Percentiles rank a stretch among this genome's conserved stretches.
Evolutionary conservation across 2,113 vertebrate genomes (phyloP).

Genomic region (Trematomus loennbergii): DNA sequence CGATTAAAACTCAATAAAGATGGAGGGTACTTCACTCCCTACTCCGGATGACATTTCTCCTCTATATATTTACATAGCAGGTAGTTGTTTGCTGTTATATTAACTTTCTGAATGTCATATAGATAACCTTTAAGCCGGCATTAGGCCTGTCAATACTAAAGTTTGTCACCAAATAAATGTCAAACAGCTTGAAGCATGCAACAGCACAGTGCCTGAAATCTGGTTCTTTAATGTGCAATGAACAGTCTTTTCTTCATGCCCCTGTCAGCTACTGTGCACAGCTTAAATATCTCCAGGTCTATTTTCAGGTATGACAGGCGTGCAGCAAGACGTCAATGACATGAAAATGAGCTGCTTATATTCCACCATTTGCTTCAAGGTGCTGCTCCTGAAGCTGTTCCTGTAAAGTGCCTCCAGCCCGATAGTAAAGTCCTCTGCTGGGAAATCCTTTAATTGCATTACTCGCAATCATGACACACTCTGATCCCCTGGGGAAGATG

Average conservation of each 20-base stretch:
- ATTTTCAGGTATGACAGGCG: slow-evolving; percentile 6
- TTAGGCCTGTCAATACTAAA: slow-evolving; percentile 1
- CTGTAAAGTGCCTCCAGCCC: slow-evolving; percentile 52
- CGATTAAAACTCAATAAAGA: neutral
- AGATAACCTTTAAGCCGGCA: neutral
- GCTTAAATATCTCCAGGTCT: neutral
- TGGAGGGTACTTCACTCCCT: neutral
- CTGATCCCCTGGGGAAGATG: slow-evolving; percentile 41
- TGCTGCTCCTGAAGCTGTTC: slow-evolving; percentile 15
- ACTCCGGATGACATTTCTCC: neutral
- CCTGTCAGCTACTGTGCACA: neutral
- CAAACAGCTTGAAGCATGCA: neutral
- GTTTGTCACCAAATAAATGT: neutral
- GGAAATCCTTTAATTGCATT: slow-evolving; percentile 78
- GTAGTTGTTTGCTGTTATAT: neutral
- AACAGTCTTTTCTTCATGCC: neutral
- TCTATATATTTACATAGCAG: neutral
- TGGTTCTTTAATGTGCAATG: neutral
- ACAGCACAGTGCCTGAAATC: neutral
- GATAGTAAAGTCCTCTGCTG: slow-evolving; percentile 44
- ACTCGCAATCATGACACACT: slow-evolving; percentile 52
- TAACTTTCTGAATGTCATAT: no score
- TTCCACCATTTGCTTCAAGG: slow-evolving; percentile 37
- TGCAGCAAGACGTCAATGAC: slow-evolving; percentile 27
- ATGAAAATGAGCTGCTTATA: slow-evolving; percentile 36